Base-by-base conservation (phyloP, 2,888 invertebrate species). In the Teleogryllus oceanicus region DNA sequence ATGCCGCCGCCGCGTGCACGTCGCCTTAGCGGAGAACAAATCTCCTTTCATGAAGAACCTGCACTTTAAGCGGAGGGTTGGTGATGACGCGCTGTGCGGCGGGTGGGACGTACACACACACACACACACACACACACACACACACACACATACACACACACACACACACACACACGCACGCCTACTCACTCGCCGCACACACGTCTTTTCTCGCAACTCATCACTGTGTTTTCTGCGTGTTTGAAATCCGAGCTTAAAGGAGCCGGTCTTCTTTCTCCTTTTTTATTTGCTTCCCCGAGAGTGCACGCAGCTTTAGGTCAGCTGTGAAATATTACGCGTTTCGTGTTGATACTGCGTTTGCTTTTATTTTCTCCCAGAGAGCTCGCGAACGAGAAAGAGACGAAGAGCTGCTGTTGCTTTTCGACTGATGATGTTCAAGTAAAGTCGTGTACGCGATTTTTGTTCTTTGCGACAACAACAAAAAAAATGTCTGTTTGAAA, bases 21-120 rank as follows among this genome's bases (percentile, higher is more conserved):
- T 37, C 37, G 62, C 62, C 62, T 62, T 62, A 62, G 62, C 13
- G 62, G 3, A 10, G 62, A 62, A 62, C 62, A 62, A 62, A 62
- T 62, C 62, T 62, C 62, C 62, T 62, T 62, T 62, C 62, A 62
- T 62, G n/a, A 62, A 62, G 62, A 62, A 62, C 62, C n/a, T n/a
- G 62, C 62, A 62, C 62, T 62, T 62, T 18, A 62, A 62, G n/a
- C 62, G 62, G 16, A 62, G n/a, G n/a, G 62, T n/a, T 62, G 37
- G 16, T 62, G 62, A 62, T 62, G 62, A 62, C 62, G 62, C n/a
- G 16, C 62, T 3, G 16, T 10, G 62, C 62, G 1, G n/a, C 13
- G 37, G 37, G 8, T 8, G 62, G 62, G 62, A 62, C 62, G 62
- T 62, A 62, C 62, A 13, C 62, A 4, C 62, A 62, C 62, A 5